A percentile compares a stretch with the other conserved stretches of the same genome.
These are phyloP conservation scores for Bombylius discolor DNA, from an alignment of 2,888 invertebrate species.

Conservation along the genomic window DNA sequence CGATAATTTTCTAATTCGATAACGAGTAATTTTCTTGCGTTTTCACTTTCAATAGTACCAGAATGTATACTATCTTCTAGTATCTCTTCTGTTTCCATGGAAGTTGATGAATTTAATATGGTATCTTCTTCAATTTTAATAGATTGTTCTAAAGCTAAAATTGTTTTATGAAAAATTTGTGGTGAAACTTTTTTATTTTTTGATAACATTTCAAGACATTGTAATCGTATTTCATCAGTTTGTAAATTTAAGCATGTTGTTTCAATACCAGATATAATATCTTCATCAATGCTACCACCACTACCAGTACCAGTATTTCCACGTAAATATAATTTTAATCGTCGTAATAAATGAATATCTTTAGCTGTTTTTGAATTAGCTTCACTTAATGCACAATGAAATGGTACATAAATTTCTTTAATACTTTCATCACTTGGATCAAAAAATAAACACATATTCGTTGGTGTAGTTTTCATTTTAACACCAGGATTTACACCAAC, in stretches of 20 bases:
- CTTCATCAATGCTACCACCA: constrained; percentile 39
- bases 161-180: constrained; percentile 43
- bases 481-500: constrained; percentile 53
- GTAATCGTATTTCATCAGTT: constrained; percentile 57
- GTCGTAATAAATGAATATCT: constrained; percentile 74
- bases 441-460: constrained; percentile 64
- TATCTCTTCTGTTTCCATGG: too few relatives aligned
- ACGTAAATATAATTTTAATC: constrained; percentile 44
- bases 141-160: constrained; percentile 27
- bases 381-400: constrained; percentile 79
- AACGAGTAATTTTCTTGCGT: constrained; percentile 12
- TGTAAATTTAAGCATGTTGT: constrained; percentile 47
- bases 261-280: constrained; percentile 19
- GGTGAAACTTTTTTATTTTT: constrained; percentile 50
- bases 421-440: constrained; percentile 66
- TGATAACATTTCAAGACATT: constrained; percentile 57
- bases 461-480: constrained; percentile 44
- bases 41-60: not conserved
- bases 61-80: too few relatives aligned
- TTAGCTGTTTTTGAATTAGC: constrained; percentile 75
- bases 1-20: constrained; percentile 23
- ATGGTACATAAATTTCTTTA: constrained; percentile 75
- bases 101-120: not conserved
- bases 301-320: too few relatives aligned
- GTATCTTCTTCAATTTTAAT: constrained; percentile 22